Percentiles rank a stretch among this genome's conserved stretches.
These are phyloP conservation scores for Caenorhabditis zanzibari DNA, from an alignment of 2,888 invertebrate species.

Conservation along the genomic window DNA sequence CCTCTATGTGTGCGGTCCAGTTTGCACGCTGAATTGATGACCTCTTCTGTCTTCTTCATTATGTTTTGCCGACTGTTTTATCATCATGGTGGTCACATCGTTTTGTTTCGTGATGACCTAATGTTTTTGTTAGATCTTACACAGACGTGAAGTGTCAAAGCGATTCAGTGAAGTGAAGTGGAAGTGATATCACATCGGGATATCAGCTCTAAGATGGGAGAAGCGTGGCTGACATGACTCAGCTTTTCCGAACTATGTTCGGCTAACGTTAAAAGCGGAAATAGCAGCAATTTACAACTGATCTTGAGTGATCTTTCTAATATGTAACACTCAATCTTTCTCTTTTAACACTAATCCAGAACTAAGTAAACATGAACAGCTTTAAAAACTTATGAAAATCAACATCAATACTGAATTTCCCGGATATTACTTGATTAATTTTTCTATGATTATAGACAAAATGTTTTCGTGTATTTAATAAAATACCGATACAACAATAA, in stretches of 20 bases:
- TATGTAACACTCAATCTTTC: too few species aligned
- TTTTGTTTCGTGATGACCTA: conserved; percentile 33
- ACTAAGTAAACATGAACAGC: too few species aligned
- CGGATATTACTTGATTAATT: too few species aligned
- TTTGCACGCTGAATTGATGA: conserved; percentile 24
- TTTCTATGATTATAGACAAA: too few species aligned
- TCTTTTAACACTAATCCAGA: too few species aligned
- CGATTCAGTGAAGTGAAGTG: not conserved
- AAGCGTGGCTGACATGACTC: not conserved
- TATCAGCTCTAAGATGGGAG: conserved; percentile 22
- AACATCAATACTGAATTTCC: too few species aligned
- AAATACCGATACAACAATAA: too few species aligned
- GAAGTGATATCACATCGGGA: conserved; percentile 31
- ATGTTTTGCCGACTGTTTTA: conserved; percentile 22
- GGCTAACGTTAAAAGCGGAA: not conserved
- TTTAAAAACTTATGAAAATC: too few species aligned
- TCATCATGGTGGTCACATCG: conserved; percentile 14
- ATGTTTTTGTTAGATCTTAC: conserved; percentile 2
- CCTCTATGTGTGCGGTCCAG: conserved; percentile 33
- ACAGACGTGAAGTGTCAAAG: not conserved
- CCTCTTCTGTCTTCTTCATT: conserved; percentile 47
- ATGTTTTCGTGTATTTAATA: too few species aligned
- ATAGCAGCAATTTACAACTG: not conserved
- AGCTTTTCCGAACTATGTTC: not conserved
- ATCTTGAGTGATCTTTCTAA: too few species aligned